These are phyloP conservation scores for Achatina immaculata DNA, from an alignment of 1,140 invertebrate genomes.

Conservation along the genomic window DNA sequence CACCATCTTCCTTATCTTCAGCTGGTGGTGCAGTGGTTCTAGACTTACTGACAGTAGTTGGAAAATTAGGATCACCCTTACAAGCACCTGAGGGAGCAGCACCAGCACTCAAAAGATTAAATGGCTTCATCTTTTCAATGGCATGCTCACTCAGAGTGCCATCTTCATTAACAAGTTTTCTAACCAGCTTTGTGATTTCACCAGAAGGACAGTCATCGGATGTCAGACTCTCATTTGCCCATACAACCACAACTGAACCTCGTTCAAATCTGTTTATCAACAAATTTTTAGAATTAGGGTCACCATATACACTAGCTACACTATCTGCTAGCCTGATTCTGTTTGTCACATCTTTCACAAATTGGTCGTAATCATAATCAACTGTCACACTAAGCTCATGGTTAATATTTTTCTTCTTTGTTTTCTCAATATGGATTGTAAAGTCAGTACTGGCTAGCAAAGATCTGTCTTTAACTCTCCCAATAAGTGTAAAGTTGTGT, in stretches of 20 bases:
- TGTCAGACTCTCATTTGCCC: slow-evolving; percentile 84
- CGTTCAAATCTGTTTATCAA: slow-evolving; percentile 77
- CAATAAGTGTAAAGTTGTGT: slow-evolving; percentile 51
- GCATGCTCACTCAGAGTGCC: slow-evolving; percentile 75
- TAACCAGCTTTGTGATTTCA: slow-evolving; percentile 80
- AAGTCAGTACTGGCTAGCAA: slow-evolving; percentile 39
- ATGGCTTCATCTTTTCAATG: slow-evolving; percentile 80
- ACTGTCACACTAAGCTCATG: slow-evolving; percentile 85
- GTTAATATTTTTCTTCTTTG: slow-evolving; percentile 41
- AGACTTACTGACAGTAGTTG: not conserved
- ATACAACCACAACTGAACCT: slow-evolving; percentile 77
- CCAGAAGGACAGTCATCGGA: slow-evolving; percentile 81
- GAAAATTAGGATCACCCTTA: slow-evolving; percentile 70
- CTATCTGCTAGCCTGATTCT: slow-evolving; percentile 83
- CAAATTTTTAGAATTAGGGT: slow-evolving; percentile 81
- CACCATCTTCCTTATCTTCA: not conserved
- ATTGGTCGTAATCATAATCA: slow-evolving; percentile 80
- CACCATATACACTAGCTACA: slow-evolving; percentile 79
- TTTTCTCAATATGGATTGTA: slow-evolving; percentile 43
- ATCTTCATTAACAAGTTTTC: slow-evolving; percentile 74
- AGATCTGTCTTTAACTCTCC: slow-evolving; percentile 33
- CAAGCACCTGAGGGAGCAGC: slow-evolving; percentile 82
- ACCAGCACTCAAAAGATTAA: slow-evolving; percentile 78
- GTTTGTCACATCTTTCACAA: slow-evolving; percentile 78
- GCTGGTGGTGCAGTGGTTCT: not conserved